Conservation (phyloP, 2,113 vertebrate genomes). For the Craseonycteris thonglongyai region DNA sequence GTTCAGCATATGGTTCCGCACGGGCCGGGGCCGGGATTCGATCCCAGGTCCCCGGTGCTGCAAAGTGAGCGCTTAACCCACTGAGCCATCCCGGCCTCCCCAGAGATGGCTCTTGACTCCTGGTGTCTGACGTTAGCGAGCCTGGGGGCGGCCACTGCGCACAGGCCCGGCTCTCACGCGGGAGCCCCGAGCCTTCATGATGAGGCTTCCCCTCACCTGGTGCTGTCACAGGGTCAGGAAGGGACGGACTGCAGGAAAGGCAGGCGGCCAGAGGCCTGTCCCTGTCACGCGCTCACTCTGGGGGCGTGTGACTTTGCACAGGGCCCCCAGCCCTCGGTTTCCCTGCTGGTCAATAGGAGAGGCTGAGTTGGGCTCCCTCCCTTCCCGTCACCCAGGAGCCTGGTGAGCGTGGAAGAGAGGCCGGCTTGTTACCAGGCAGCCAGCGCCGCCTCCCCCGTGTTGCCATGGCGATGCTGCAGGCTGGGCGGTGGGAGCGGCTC, state of each 20-base stretch:
- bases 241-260: background rate
- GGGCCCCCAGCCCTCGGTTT: background rate
- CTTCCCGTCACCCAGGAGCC: conserved; percentile 42
- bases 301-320: background rate
- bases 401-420: conserved; percentile 57
- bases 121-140: background rate
- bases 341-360: background rate
- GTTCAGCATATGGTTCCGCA: too few species aligned
- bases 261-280: background rate
- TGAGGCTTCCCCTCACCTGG: background rate
- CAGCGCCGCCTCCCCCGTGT: conserved; percentile 67
- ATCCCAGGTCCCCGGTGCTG: too few species aligned
- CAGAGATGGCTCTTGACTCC: background rate
- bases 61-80: too few species aligned
- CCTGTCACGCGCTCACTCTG: background rate
- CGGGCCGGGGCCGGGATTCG: too few species aligned
- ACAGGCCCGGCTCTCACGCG: too few species aligned
- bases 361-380: background rate
- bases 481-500: conserved; percentile 69
- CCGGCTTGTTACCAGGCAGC: conserved; percentile 72
- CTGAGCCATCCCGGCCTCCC: too few species aligned
- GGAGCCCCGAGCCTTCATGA: too few species aligned
- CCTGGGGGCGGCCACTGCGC: background rate
- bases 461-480: conserved; percentile 69
- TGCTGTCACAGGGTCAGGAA: background rate